Evolutionary conservation across 2,113 vertebrate species (phyloP), one percentile per base, ranked within the genome.

Genomic region (Epinephelus lanceolatus): DNA sequence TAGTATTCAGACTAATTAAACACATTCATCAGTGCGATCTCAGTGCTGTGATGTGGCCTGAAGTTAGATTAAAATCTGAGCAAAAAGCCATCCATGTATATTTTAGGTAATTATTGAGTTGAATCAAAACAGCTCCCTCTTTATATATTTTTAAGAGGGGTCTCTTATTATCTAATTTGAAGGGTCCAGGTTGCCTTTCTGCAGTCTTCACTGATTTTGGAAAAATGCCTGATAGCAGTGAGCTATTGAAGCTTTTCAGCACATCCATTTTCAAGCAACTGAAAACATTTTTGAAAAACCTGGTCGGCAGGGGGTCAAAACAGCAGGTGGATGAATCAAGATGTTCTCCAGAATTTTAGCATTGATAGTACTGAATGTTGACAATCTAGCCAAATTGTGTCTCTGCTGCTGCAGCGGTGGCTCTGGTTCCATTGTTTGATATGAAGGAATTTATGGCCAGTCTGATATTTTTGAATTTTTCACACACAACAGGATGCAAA

Each of bases 231-330:
- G 25, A 67, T 5, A 71, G 1, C 12, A 71, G 10, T 49, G 27
- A 72, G 37, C 61, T 18, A 55, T 67, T 2, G 40, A 57, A 47
- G 55, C 17, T 68, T 30, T 30, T 57, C 63, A 51, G 6, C 62
- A 30, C n/a, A 78, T 61, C 23, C 17, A 51, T 17, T 52, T 78
- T 11, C 40, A 51, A 40, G 40, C 30, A 71, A 19, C 59, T 25
- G 71, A 65, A 77, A 71, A 76, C 23, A 30, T 40, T 71, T 71
- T 60, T 47, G 6, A 30, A 68, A 57, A 74, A 70, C 40, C 7
- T 17, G 23, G 21, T 49, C 47, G 47, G 37, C 37, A 53, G 11
- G 30, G 42, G 62, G 51, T 61, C 23, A 62, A 63, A 49, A 17
- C 37, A 51, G 25, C 59, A 71, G 33, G 57, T 70, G 40, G 14